These are phyloP conservation scores for Aphodius granarius DNA, from an alignment of 2,888 invertebrate genomes.

Conservation along the genomic window DNA sequence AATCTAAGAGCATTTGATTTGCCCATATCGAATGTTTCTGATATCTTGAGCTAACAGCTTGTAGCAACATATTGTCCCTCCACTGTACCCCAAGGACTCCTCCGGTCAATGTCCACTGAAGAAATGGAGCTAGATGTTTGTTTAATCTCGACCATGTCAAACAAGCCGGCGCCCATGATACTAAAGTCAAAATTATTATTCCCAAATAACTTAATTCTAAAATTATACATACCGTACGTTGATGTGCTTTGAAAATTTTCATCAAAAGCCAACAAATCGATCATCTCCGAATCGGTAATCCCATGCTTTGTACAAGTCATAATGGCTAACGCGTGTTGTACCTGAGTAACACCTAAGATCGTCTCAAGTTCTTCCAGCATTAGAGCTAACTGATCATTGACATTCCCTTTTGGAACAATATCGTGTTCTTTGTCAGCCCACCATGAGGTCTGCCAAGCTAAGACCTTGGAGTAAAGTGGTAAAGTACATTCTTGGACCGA, in stretches of 20 bases:
- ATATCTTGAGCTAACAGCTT: conserved; percentile 67
- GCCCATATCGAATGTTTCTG: conserved; percentile 56
- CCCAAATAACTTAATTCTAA: neutral
- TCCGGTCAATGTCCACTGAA: conserved; percentile 63
- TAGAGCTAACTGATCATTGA: conserved; percentile 64
- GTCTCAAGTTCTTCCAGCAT: conserved; percentile 71
- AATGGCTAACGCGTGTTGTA: conserved; percentile 69
- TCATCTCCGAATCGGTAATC: conserved; percentile 78
- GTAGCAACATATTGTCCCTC: conserved; percentile 64
- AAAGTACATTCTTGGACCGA: conserved; percentile 68
- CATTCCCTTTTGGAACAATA: conserved; percentile 58
- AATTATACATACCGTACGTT: conserved; percentile 58
- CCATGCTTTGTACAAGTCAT: conserved; percentile 77
- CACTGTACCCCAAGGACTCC: conserved; percentile 65
- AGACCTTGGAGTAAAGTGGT: conserved; percentile 69
- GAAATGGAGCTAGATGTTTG: conserved; percentile 67
- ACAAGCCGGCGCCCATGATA: conserved; percentile 71
- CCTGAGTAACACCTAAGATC: conserved; percentile 67
- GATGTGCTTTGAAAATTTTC: conserved; percentile 64
- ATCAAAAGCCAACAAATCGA: conserved; percentile 69
- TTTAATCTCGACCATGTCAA: conserved; percentile 69
- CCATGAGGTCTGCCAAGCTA: conserved; percentile 64
- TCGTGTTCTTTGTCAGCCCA: conserved; percentile 60
- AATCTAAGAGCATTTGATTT: conserved; percentile 60
- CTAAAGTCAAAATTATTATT: conserved; percentile 48